phyloP scores from a whole-genome alignment of 2,888 invertebrate species.

The Apotomis betuletana region DNA sequence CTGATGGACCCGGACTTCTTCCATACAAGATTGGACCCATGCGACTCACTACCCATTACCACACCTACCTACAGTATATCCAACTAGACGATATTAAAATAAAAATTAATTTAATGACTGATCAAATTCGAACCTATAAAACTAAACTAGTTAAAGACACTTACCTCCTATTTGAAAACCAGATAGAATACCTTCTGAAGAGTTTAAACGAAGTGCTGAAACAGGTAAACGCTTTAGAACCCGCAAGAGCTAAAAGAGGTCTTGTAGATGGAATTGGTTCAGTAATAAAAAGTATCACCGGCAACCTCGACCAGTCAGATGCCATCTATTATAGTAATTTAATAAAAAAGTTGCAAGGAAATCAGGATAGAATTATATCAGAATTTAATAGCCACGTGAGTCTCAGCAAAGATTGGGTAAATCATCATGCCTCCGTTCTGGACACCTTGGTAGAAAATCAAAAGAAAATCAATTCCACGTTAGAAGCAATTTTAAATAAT shows the following conservation, averaged over 20 bases:
- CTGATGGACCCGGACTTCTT: too few relatives aligned
- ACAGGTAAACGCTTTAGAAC: slow-evolving; percentile 38
- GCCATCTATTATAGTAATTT: slow-evolving; percentile 26
- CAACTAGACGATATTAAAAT: neutral
- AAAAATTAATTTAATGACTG: too few relatives aligned
- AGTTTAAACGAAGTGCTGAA: neutral
- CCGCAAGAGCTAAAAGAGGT: neutral
- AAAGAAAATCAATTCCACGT: too few relatives aligned
- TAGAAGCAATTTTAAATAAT: too few relatives aligned
- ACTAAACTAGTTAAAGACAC: too few relatives aligned
- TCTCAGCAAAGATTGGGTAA: too few relatives aligned
- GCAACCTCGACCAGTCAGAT: neutral
- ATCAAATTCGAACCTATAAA: too few relatives aligned
- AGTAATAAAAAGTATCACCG: neutral
- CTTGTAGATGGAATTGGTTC: neutral
- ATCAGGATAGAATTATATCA: slow-evolving; percentile 24
- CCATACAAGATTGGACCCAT: slow-evolving; percentile 30
- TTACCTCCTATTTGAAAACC: too few relatives aligned
- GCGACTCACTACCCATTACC: too few relatives aligned
- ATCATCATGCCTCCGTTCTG: too few relatives aligned
- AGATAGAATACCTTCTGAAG: too few relatives aligned
- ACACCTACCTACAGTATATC: neutral
- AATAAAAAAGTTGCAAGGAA: slow-evolving; percentile 29
- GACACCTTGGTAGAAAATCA: too few relatives aligned
- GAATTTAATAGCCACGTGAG: neutral